These are phyloP conservation scores for Ditylenchus dipsaci DNA, from an alignment of 1,140 invertebrate genomes.

Conservation along the genomic window DNA sequence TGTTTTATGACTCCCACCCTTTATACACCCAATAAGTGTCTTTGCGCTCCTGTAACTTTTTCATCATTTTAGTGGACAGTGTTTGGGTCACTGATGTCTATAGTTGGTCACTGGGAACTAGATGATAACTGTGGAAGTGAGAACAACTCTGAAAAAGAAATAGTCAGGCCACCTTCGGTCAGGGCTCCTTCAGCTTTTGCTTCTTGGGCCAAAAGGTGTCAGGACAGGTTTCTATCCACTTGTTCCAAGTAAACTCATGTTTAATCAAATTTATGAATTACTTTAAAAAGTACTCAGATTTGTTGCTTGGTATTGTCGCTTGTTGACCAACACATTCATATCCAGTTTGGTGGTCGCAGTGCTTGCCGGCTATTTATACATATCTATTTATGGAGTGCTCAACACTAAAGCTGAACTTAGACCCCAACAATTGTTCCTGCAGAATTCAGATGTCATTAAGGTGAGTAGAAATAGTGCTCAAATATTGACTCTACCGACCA, in stretches of 20 bases:
- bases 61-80: conserved; percentile 49
- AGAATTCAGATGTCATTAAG: conserved; percentile 44
- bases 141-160: not conserved
- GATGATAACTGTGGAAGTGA: not conserved
- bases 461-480: conserved; percentile 14
- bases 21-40: no score
- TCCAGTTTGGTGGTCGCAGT: conserved; percentile 32
- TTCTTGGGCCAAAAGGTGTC: not conserved
- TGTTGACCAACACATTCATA: conserved; percentile 45
- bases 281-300: conserved; percentile 28
- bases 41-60: not conserved
- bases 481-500: not conserved
- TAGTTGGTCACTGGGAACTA: conserved; percentile 47
- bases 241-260: not conserved
- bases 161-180: not conserved
- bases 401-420: conserved; percentile 51
- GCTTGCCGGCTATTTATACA: conserved; percentile 49
- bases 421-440: conserved; percentile 52
- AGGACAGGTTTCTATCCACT: not conserved
- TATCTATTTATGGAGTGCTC: conserved; percentile 47
- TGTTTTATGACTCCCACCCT: not conserved
- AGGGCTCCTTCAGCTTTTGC: not conserved
- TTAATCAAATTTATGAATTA: not conserved
- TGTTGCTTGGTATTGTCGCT: conserved; percentile 40
- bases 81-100: conserved; percentile 50